Percentiles rank a stretch among this genome's conserved stretches.
Evolutionary conservation across 2,113 vertebrate species (phyloP).

Genomic region (Amphiprion ocellaris): DNA sequence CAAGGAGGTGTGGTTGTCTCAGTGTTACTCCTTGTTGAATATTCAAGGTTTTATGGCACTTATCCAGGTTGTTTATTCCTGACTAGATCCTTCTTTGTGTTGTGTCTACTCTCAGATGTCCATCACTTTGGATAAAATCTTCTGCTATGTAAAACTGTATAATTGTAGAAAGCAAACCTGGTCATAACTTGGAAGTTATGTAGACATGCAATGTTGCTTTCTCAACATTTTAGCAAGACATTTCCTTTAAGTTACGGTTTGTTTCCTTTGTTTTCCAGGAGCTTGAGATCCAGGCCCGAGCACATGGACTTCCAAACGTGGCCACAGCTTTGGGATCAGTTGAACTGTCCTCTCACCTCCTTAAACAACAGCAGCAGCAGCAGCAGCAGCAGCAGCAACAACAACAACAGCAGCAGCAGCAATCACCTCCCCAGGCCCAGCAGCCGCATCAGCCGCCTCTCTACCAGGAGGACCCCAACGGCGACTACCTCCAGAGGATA

Average conservation of each 20-base stretch:
- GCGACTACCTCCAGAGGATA: slow-evolving; percentile 88
- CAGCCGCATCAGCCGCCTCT: slow-evolving; percentile 84
- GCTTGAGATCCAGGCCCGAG: slow-evolving; percentile 95
- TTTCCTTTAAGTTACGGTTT: neutral
- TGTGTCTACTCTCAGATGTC: too few relatives aligned
- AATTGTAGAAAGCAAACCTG: neutral
- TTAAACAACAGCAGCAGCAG: slow-evolving; percentile 87
- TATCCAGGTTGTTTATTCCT: too few relatives aligned
- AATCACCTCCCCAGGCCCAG: slow-evolving; percentile 80
- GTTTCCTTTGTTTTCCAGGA: slow-evolving; percentile 85
- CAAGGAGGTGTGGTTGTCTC: slow-evolving; percentile 26
- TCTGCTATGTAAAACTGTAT: too few relatives aligned
- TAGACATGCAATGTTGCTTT: neutral
- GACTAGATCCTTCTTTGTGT: too few relatives aligned
- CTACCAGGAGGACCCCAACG: slow-evolving; percentile 88
- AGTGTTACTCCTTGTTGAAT: neutral
- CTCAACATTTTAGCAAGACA: neutral
- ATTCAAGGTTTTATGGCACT: neutral
- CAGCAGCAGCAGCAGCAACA: slow-evolving; percentile 85
- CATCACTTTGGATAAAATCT: too few relatives aligned
- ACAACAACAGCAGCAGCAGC: slow-evolving; percentile 80
- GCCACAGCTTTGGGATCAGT: slow-evolving; percentile 82
- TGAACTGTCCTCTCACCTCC: slow-evolving; percentile 87
- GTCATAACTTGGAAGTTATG: neutral
- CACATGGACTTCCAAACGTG: slow-evolving; percentile 91